These are phyloP conservation scores for Labeo catla DNA, from an alignment of 2,113 vertebrate genomes.

Conservation along the genomic window DNA sequence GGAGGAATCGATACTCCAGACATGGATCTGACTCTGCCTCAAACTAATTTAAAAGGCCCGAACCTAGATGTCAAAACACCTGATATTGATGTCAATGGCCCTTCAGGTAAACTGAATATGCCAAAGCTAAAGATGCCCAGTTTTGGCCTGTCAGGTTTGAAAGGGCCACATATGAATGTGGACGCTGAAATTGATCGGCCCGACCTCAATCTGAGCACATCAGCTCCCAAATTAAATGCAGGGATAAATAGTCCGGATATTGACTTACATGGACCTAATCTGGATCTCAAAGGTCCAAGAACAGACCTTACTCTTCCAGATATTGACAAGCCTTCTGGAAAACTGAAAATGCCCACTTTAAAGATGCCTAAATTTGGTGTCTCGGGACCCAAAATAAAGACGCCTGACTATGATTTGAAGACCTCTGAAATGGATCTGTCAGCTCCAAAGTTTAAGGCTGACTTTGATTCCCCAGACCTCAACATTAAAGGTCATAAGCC, in stretches of 20 bases:
- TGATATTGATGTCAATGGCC: slow-evolving; percentile 57
- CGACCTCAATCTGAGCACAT: slow-evolving; percentile 46
- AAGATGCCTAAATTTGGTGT: slow-evolving; percentile 66
- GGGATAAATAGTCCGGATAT: slow-evolving; percentile 54
- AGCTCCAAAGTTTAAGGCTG: slow-evolving; percentile 64
- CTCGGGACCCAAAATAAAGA: slow-evolving; percentile 45
- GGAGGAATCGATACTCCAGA: slow-evolving; percentile 54
- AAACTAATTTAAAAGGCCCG: slow-evolving; percentile 54
- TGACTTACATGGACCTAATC: slow-evolving; percentile 58
- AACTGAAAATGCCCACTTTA: slow-evolving; percentile 60
- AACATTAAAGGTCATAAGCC: slow-evolving; percentile 56
- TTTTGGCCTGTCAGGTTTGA: slow-evolving; percentile 12
- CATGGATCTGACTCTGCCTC: slow-evolving; percentile 55
- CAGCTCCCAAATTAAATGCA: slow-evolving; percentile 45
- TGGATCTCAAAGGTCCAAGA: slow-evolving; percentile 53
- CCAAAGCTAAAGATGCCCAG: slow-evolving; percentile 54
- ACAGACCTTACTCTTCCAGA: slow-evolving; percentile 59
- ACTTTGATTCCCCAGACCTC: slow-evolving; percentile 53
- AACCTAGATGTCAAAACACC: slow-evolving; percentile 57
- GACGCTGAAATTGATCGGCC: slow-evolving; percentile 59
- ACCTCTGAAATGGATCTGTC: slow-evolving; percentile 56
- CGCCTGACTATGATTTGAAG: slow-evolving; percentile 24
- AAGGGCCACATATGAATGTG: slow-evolving; percentile 51
- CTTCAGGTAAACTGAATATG: slow-evolving; percentile 56
- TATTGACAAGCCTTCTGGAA: slow-evolving; percentile 59